A percentile compares a stretch with the other conserved stretches of the same genome.
phyloP scores from a whole-genome alignment of 2,888 invertebrate species.

The Onthophagus sagittarius region DNA sequence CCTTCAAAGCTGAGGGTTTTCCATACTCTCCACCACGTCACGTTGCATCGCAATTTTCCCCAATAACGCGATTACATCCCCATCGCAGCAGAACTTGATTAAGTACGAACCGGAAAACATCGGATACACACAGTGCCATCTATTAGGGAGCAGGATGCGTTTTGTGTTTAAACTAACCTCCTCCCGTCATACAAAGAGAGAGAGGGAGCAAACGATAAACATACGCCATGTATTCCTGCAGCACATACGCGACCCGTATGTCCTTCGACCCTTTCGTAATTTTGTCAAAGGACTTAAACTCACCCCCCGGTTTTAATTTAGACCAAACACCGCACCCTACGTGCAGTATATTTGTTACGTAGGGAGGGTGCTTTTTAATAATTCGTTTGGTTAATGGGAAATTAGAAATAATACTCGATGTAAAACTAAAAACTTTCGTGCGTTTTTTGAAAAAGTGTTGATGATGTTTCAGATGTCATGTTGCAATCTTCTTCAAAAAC shows the following conservation, averaged over 20 bases:
- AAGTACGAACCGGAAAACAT: background rate
- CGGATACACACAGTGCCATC: background rate
- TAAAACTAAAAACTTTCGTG: too few species aligned
- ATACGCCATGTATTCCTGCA: background rate
- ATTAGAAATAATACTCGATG: background rate
- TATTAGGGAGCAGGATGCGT: background rate
- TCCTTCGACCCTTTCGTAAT: background rate
- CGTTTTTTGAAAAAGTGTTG: too few species aligned
- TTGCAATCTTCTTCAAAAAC: too few species aligned
- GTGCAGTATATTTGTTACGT: background rate
- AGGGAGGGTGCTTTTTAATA: background rate
- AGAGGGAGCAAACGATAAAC: background rate
- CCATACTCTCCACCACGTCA: background rate
- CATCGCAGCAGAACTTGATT: background rate
- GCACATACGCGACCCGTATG: background rate
- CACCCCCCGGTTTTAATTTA: background rate
- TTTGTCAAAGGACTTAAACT: background rate
- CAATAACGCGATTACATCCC: background rate
- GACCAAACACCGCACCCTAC: background rate
- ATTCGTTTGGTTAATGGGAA: background rate
- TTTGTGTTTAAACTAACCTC: background rate
- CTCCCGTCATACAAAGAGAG: background rate
- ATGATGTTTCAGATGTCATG: too few species aligned
- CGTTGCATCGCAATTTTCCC: background rate
- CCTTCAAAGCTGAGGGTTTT: background rate